Conservation (phyloP, 2,888 invertebrate genomes). For the Archaeoteleia sp. region DNA sequence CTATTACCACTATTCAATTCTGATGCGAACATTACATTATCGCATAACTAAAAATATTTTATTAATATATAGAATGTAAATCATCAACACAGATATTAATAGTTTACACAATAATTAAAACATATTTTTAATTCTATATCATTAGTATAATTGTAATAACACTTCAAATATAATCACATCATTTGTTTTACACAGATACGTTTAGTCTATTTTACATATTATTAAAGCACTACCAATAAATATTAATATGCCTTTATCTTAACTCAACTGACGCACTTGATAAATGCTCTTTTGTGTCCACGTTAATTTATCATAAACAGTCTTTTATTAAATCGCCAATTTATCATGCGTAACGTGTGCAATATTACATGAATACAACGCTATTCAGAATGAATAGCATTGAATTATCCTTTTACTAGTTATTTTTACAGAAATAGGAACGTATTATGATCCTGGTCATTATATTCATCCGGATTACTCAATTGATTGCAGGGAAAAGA, state of each 20-base stretch:
- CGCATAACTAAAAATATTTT: no score
- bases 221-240: conserved; percentile 49
- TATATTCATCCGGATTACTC: conserved; percentile 5
- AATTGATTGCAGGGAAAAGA: conserved; percentile 5
- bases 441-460: conserved; percentile 6
- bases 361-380: conserved; percentile 4
- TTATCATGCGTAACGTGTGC: conserved; percentile 26
- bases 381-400: conserved; percentile 16
- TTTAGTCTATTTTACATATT: conserved; percentile 37
- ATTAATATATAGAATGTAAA: no score
- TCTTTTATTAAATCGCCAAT: conserved; percentile 46
- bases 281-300: conserved; percentile 40
- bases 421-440: conserved; percentile 10
- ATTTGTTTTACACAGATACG: conserved; percentile 21
- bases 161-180: conserved; percentile 30
- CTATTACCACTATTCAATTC: no score
- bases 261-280: conserved; percentile 45
- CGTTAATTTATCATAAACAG: conserved; percentile 39
- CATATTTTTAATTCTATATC: no score
- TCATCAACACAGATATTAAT: no score
- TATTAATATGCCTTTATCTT: conserved; percentile 40
- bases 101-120: no score
- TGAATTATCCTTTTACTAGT: conserved; percentile 21
- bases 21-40: no score
- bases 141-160: no score